A percentile compares a stretch with the other conserved stretches of the same genome.
phyloP scores from a whole-genome alignment of 2,797 vertebrate species.

The Scleropages formosus region DNA sequence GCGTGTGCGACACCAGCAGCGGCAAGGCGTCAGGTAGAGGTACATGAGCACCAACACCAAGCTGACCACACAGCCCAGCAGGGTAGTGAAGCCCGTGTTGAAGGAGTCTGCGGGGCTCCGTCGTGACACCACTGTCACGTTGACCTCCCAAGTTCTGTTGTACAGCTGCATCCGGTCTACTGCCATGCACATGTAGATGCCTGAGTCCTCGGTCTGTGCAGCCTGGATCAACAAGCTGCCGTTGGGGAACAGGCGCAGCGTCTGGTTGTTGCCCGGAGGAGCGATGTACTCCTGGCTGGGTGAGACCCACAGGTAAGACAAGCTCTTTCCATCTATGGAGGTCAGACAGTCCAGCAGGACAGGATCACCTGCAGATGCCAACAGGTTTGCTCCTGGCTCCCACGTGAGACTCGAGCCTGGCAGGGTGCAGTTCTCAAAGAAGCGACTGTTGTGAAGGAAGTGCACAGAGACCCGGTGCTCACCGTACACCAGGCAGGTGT shows the following conservation, averaged over 20 bases:
- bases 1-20: conserved; percentile 60
- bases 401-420: background rate
- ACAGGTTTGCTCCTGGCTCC: conserved; percentile 51
- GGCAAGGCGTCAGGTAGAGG: conserved; percentile 85
- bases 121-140: conserved; percentile 71
- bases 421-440: conserved; percentile 78
- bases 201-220: conserved; percentile 66
- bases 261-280: conserved; percentile 73
- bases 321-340: conserved; percentile 45
- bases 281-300: conserved; percentile 74
- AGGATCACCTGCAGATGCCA: conserved; percentile 55
- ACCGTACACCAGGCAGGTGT: conserved; percentile 76
- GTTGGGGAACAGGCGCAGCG: conserved; percentile 71
- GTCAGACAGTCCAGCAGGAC: conserved; percentile 74
- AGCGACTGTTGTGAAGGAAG: conserved; percentile 73
- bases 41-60: conserved; percentile 87
- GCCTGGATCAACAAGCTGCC: conserved; percentile 78
- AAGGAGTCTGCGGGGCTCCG: conserved; percentile 63
- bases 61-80: conserved; percentile 86
- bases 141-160: conserved; percentile 80
- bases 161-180: conserved; percentile 61
- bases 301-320: conserved; percentile 80
- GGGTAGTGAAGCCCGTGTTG: conserved; percentile 88
- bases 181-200: conserved; percentile 83
- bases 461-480: conserved; percentile 67